Base-by-base conservation (phyloP, 2,888 invertebrate genomes). In the Taphrorychus bicolor region DNA sequence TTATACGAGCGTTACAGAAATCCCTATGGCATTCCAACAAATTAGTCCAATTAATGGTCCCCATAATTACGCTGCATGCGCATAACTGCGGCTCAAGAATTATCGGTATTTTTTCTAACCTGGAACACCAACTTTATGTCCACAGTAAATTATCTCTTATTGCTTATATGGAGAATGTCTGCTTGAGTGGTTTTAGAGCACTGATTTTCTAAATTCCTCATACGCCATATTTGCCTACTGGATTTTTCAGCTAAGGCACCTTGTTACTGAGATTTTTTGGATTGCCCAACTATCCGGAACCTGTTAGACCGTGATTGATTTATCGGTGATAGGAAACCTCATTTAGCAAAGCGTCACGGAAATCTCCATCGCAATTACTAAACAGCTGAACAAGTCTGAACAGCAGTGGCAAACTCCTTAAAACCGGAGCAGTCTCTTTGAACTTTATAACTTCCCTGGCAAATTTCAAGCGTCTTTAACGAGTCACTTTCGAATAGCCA, bases 401-500 rank as follows among this genome's bases (percentile, higher is more conserved):
- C 32, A 32, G 32, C 32, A 32, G 32, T 32, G 32, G 32, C 32
- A 32, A 32, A 32, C 32, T 32, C 32, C 32, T 32, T 32, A 32
- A 32, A 32, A 51, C 9, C 11, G 32, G 32, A 32, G 32, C n/a
- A n/a, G 32, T 32, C 11, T 11, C 32, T 32, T 56, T 56, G 56
- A 56, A 40, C 7, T 40, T 56, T 56, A 18, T 41, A 40, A 52
- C 60, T 40, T 40, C 41, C 51, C 56, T 14, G 32, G 56, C 56
- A 66, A 59, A 60, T 66, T 45, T 66, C 59, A 54, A 66, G 66
- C 56, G 54, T 66, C 56, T 66, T 66, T 65, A 59, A 59, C 65
- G 58, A 65, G 59, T 65, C 54, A 66, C 32, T 32, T 32, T 32
- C 32, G 32, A 66, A 66, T 59, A 59, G 66, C 59, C 53, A 49